Evolutionary conservation across 1,140 invertebrate species (phyloP).

Genomic region (Acromyrmex heyeri): DNA sequence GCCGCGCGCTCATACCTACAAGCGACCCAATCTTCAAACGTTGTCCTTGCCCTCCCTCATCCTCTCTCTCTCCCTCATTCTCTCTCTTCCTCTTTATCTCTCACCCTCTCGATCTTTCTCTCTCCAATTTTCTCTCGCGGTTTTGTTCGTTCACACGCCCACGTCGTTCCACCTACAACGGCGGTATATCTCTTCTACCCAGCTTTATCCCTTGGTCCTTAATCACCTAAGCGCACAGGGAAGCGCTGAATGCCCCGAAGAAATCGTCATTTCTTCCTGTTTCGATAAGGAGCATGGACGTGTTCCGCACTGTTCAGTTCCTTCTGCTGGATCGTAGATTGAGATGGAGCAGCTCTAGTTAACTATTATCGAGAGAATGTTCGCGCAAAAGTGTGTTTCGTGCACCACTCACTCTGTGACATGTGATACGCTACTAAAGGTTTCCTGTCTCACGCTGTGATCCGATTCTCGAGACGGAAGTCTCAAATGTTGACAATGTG

Average conservation of each 20-base stretch:
- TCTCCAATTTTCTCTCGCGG: not conserved
- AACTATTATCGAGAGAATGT: slow-evolving; percentile 33
- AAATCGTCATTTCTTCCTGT: slow-evolving; percentile 44
- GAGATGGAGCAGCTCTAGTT: not conserved
- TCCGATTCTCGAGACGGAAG: slow-evolving; percentile 20
- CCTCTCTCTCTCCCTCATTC: not conserved
- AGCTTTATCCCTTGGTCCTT: slow-evolving; percentile 26
- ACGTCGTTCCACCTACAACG: slow-evolving; percentile 35
- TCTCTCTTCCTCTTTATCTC: not conserved
- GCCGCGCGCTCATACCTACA: slow-evolving; percentile 51
- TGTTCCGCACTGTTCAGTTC: not conserved
- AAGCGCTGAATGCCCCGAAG: slow-evolving; percentile 17
- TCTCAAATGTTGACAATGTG: not conserved
- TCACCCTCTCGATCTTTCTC: slow-evolving; percentile 3
- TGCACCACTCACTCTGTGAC: slow-evolving; percentile 20
- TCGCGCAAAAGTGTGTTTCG: slow-evolving; percentile 24
- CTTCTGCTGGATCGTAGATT: not conserved
- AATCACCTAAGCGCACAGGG: slow-evolving; percentile 21
- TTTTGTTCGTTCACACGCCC: slow-evolving; percentile 36
- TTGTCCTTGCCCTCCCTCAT: slow-evolving; percentile 29
- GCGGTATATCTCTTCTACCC: slow-evolving; percentile 31
- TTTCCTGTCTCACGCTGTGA: slow-evolving; percentile 17
- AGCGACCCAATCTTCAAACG: slow-evolving; percentile 59
- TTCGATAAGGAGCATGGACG: slow-evolving; percentile 34
- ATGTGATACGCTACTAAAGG: slow-evolving; percentile 37